Percentiles rank a stretch among this genome's conserved stretches.
These are phyloP conservation scores for Escarpia spicata DNA, from an alignment of 2,888 invertebrate genomes.

Conservation along the genomic window DNA sequence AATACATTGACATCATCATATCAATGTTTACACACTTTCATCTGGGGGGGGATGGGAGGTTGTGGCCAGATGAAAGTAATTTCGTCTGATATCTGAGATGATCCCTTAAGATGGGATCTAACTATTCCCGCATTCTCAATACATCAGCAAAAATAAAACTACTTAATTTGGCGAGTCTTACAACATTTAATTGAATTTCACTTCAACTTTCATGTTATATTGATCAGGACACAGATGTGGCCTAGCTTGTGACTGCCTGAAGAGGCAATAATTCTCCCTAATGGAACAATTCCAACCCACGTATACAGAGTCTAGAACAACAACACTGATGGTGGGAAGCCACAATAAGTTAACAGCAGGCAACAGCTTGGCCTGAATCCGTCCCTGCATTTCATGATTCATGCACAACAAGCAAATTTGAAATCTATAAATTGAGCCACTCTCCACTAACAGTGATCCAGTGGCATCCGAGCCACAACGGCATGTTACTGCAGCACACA, in stretches of 20 bases:
- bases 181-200: background rate
- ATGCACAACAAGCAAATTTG: background rate
- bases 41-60: too few relatives aligned
- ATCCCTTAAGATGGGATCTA: too few relatives aligned
- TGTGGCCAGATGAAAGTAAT: too few relatives aligned
- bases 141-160: too few relatives aligned
- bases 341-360: background rate
- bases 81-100: too few relatives aligned
- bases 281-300: background rate
- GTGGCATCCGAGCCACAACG: conserved; percentile 11
- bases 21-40: too few relatives aligned
- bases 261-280: background rate
- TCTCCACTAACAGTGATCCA: background rate
- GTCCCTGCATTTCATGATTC: background rate
- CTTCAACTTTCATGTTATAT: background rate
- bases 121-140: too few relatives aligned
- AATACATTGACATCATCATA: too few relatives aligned
- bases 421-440: background rate
- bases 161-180: too few relatives aligned
- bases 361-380: background rate
- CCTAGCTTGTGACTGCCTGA: background rate
- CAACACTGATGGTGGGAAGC: background rate
- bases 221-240: background rate
- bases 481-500: background rate
- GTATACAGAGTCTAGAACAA: background rate